Conservation (phyloP, 2,888 invertebrate species). For the Agrotis clavis region DNA sequence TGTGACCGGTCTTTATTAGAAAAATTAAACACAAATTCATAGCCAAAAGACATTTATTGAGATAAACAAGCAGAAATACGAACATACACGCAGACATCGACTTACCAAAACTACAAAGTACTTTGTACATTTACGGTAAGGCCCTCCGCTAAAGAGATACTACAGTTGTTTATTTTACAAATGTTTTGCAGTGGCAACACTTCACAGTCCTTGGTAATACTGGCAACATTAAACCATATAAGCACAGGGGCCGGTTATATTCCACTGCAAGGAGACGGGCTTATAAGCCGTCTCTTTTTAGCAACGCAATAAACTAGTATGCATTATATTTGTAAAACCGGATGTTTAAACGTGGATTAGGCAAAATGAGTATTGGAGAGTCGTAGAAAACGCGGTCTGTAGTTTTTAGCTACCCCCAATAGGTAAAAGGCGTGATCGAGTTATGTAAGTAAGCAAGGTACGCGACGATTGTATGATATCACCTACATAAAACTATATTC, state of each 20-base stretch:
- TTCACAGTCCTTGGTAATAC: background rate
- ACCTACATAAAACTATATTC: constrained; percentile 18
- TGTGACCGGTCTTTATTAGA: too few species aligned
- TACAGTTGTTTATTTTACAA: background rate
- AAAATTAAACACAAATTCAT: constrained; percentile 21
- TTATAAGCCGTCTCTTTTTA: constrained; percentile 6
- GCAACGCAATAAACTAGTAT: too few species aligned
- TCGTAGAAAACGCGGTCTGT: too few species aligned
- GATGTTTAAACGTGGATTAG: too few species aligned
- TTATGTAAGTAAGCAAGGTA: too few species aligned
- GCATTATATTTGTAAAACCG: too few species aligned
- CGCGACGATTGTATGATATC: too few species aligned
- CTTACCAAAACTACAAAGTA: constrained; percentile 45
- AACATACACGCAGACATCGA: constrained; percentile 59
- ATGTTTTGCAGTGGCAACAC: constrained; percentile 22
- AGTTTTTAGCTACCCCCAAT: background rate
- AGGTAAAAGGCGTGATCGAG: background rate
- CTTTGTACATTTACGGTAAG: constrained; percentile 58
- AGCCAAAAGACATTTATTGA: constrained; percentile 53
- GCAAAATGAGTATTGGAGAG: too few species aligned
- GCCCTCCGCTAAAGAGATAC: constrained; percentile 21
- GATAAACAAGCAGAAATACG: constrained; percentile 44
- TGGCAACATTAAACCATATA: constrained; percentile 2
- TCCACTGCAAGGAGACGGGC: background rate
- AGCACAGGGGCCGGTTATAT: background rate